Evolutionary conservation across 1,140 invertebrate species (phyloP).

Genomic region (Lerema accius): DNA sequence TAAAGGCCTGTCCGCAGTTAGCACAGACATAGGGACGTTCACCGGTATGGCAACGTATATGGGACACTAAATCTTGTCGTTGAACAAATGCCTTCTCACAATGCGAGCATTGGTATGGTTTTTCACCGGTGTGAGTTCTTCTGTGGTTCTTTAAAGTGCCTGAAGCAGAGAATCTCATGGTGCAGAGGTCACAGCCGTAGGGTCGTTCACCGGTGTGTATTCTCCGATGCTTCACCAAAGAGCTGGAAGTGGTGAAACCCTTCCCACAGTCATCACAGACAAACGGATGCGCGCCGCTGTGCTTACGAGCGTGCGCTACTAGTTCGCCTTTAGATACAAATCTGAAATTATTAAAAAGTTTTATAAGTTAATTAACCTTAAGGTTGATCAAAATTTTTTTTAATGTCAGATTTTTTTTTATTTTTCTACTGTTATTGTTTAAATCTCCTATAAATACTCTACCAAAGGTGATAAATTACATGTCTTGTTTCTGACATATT

Average conservation of each 20-base stretch:
- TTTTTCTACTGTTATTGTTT: no score
- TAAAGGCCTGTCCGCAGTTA: conserved; percentile 90
- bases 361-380: no score
- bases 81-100: conserved; percentile 83
- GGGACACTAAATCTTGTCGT: conserved; percentile 85
- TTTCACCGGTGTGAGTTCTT: conserved; percentile 89
- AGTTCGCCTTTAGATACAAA: conserved; percentile 83
- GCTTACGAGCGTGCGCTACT: conserved; percentile 84
- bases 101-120: conserved; percentile 82
- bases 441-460: no score
- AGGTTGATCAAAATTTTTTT: no score
- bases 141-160: conserved; percentile 86
- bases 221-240: conserved; percentile 86
- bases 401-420: no score
- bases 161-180: conserved; percentile 88
- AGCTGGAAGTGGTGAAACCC: conserved; percentile 90
- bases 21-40: conserved; percentile 93
- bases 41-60: conserved; percentile 90
- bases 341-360: no score
- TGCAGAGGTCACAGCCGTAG: conserved; percentile 93
- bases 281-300: conserved; percentile 87
- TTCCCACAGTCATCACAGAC: conserved; percentile 89
- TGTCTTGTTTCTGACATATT: no score
- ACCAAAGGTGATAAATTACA: no score
- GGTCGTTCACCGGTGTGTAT: conserved; percentile 91